phyloP scores from a whole-genome alignment of 1,140 invertebrate genomes.

The Lordiphosa stackelbergi region DNA sequence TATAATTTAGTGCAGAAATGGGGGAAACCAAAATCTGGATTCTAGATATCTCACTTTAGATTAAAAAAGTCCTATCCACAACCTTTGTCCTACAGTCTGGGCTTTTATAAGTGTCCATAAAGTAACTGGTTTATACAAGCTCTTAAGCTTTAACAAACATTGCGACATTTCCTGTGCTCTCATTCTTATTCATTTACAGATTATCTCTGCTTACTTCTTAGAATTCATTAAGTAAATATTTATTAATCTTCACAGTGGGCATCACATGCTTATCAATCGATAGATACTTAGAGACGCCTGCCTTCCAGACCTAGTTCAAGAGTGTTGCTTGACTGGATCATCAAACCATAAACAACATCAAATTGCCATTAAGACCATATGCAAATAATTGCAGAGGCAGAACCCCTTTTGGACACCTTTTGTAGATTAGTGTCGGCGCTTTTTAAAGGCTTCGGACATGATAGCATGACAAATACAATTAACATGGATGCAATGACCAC shows the following conservation, averaged over 20 bases:
- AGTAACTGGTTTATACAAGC: neutral
- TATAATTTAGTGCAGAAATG: no score
- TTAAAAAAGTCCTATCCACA: neutral
- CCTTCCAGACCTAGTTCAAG: constrained; percentile 20
- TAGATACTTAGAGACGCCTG: constrained; percentile 19
- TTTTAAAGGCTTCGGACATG: constrained; percentile 48
- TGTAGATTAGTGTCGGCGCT: constrained; percentile 42
- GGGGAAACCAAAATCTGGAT: no score
- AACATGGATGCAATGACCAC: constrained; percentile 66
- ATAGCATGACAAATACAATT: constrained; percentile 73
- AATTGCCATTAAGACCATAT: constrained; percentile 72
- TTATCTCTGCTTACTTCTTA: constrained; percentile 2
- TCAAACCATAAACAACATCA: constrained; percentile 71
- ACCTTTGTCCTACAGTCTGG: neutral
- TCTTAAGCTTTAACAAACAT: neutral
- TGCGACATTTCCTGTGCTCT: neutral
- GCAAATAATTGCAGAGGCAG: constrained; percentile 71
- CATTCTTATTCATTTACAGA: constrained; percentile 4
- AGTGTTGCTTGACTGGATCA: constrained; percentile 58
- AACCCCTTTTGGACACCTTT: constrained; percentile 26
- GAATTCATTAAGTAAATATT: constrained; percentile 7
- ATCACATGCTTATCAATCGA: constrained; percentile 60
- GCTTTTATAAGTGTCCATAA: neutral
- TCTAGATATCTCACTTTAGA: neutral
- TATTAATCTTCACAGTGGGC: constrained; percentile 34